phyloP scores from a whole-genome alignment of 1,140 invertebrate species.

The Cotesia typhae region DNA sequence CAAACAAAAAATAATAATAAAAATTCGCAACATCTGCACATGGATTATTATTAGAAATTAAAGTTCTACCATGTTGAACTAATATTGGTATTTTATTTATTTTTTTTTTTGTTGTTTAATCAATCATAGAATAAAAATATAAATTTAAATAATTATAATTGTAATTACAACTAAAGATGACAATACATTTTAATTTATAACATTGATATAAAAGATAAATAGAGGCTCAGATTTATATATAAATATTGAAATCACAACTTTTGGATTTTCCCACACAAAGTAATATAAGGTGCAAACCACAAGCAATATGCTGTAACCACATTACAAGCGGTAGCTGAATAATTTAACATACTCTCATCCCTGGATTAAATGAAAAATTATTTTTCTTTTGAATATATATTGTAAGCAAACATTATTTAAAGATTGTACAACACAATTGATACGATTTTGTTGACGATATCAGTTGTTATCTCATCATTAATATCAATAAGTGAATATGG shows the following conservation, averaged over 20 bases:
- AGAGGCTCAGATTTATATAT: too few relatives aligned
- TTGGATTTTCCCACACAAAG: constrained; percentile 42
- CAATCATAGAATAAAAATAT: background rate
- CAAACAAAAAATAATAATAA: constrained; percentile 7
- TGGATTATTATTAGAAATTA: constrained; percentile 17
- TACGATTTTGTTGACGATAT: too few relatives aligned
- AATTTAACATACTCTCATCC: constrained; percentile 22
- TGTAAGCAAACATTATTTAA: too few relatives aligned
- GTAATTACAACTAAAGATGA: too few relatives aligned
- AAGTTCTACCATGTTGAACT: background rate
- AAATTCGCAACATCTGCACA: constrained; percentile 9
- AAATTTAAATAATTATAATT: too few relatives aligned
- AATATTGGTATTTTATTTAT: too few relatives aligned
- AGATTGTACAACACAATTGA: too few relatives aligned
- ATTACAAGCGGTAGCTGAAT: constrained; percentile 36
- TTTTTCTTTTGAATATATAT: constrained; percentile 12
- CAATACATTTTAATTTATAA: too few relatives aligned
- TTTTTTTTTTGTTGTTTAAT: background rate
- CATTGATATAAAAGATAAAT: too few relatives aligned
- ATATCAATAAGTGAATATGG: too few relatives aligned
- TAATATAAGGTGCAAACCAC: constrained; percentile 44
- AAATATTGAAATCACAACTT: constrained; percentile 13
- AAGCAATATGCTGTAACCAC: constrained; percentile 34
- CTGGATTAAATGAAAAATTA: constrained; percentile 34
- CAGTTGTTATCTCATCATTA: too few relatives aligned